phyloP scores from a whole-genome alignment of 2,888 invertebrate species.

The Hydraecia micacea region DNA sequence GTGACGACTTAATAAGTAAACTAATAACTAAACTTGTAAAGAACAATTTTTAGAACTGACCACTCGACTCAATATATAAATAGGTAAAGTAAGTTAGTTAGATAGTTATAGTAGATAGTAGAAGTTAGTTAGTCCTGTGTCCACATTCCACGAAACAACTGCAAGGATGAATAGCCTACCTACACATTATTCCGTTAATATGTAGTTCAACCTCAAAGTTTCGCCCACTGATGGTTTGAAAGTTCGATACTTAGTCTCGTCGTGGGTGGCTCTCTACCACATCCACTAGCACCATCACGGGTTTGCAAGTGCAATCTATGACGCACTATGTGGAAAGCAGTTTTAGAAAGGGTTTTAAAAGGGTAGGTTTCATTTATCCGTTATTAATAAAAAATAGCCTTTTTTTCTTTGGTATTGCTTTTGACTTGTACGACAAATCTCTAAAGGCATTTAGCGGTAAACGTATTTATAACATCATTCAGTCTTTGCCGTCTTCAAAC shows the following conservation, averaged over 20 bases:
- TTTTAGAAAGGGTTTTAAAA: conserved; percentile 1
- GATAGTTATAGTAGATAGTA: too few relatives aligned
- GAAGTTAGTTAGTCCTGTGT: conserved; percentile 1
- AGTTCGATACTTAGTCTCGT: background rate
- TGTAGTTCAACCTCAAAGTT: conserved; percentile 3
- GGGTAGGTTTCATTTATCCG: too few relatives aligned
- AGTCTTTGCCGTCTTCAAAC: background rate
- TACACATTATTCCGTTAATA: conserved; percentile 1
- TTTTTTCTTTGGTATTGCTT: too few relatives aligned
- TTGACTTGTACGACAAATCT: background rate
- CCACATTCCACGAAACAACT: conserved; percentile 28
- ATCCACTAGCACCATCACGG: background rate
- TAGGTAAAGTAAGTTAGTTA: background rate
- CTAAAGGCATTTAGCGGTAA: background rate
- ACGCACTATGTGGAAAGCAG: background rate
- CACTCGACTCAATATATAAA: conserved; percentile 2
- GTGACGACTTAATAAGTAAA: too few relatives aligned
- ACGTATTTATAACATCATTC: background rate
- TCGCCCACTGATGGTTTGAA: background rate
- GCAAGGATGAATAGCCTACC: background rate
- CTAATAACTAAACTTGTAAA: background rate
- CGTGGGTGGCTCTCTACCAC: background rate
- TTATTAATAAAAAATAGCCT: too few relatives aligned
- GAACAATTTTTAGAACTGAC: conserved; percentile 10
- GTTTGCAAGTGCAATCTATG: background rate